Evolutionary conservation across 2,888 invertebrate species (phyloP).

Genomic region (Phengaris alcon): DNA sequence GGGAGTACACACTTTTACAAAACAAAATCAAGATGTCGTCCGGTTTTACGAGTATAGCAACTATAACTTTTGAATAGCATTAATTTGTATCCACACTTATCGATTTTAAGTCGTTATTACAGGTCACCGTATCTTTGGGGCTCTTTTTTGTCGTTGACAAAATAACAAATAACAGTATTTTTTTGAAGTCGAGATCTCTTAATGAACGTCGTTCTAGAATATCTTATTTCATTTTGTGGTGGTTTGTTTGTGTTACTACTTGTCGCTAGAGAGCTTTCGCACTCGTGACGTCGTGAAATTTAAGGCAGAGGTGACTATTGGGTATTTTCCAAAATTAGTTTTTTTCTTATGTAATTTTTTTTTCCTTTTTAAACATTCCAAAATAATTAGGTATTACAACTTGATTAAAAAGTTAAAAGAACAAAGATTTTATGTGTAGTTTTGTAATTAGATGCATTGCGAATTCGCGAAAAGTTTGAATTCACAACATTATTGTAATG

Average conservation of each 20-base stretch:
- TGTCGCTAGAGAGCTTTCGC: neutral
- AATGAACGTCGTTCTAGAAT: neutral
- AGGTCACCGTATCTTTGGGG: constrained; percentile 12
- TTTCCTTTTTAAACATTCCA: too few species aligned
- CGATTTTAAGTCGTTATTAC: constrained; percentile 26
- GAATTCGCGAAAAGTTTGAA: too few species aligned
- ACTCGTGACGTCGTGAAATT: too few species aligned
- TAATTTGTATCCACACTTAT: constrained; percentile 27
- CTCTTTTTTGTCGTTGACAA: constrained; percentile 2
- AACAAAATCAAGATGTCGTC: neutral
- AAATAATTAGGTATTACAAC: too few species aligned
- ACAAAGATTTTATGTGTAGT: too few species aligned
- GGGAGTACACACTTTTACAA: neutral
- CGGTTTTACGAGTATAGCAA: constrained; percentile 19
- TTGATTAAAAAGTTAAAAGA: neutral
- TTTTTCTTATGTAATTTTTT: too few species aligned
- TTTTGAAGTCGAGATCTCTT: neutral
- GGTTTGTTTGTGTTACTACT: neutral
- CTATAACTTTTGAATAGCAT: constrained; percentile 24
- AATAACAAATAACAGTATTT: constrained; percentile 18
- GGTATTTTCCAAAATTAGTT: too few species aligned
- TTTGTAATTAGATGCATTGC: too few species aligned
- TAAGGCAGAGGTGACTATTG: too few species aligned
- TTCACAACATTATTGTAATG: too few species aligned
- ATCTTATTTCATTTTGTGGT: neutral